These are phyloP conservation scores for Aphelenchoides fujianensis DNA, from an alignment of 1,140 invertebrate species.

Conservation along the genomic window DNA sequence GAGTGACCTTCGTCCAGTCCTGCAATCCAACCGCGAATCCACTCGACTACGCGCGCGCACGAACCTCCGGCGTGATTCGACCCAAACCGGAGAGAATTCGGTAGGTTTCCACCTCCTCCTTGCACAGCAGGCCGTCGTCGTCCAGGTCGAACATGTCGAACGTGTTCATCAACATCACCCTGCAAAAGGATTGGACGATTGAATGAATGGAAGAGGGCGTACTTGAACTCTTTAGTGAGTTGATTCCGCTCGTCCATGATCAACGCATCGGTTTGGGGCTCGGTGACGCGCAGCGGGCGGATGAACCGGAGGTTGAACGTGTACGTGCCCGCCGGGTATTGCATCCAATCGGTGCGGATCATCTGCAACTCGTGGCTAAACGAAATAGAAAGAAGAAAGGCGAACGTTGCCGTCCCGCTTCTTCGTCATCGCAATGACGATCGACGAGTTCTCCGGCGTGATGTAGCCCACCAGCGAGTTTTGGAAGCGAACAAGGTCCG, in stretches of 20 bases:
- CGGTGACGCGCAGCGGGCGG: slow-evolving; percentile 40
- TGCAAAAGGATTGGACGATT: slow-evolving; percentile 21
- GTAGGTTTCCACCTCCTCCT: slow-evolving; percentile 42
- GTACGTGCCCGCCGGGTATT: slow-evolving; percentile 37
- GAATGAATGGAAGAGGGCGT: background rate
- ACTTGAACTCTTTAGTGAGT: slow-evolving; percentile 48
- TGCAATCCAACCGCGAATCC: too few relatives aligned
- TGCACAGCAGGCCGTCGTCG: slow-evolving; percentile 43
- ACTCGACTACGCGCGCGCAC: background rate
- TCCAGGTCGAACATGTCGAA: slow-evolving; percentile 51
- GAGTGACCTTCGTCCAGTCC: slow-evolving; percentile 34
- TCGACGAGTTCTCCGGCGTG: slow-evolving; percentile 24
- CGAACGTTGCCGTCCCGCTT: background rate
- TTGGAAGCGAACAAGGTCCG: slow-evolving; percentile 43
- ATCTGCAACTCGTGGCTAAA: slow-evolving; percentile 12
- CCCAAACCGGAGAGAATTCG: slow-evolving; percentile 40
- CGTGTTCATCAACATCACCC: slow-evolving; percentile 49
- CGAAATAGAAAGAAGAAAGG: background rate
- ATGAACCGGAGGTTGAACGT: slow-evolving; percentile 33
- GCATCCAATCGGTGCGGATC: slow-evolving; percentile 34
- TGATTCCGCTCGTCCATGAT: slow-evolving; percentile 33
- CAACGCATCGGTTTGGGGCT: slow-evolving; percentile 38
- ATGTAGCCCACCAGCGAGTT: slow-evolving; percentile 38
- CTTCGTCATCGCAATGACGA: slow-evolving; percentile 12
- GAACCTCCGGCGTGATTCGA: slow-evolving; percentile 30